Evolutionary conservation across 2,888 invertebrate genomes (phyloP), one percentile per base, ranked within the genome.

Genomic region (Andrena haemorrhoa): DNA sequence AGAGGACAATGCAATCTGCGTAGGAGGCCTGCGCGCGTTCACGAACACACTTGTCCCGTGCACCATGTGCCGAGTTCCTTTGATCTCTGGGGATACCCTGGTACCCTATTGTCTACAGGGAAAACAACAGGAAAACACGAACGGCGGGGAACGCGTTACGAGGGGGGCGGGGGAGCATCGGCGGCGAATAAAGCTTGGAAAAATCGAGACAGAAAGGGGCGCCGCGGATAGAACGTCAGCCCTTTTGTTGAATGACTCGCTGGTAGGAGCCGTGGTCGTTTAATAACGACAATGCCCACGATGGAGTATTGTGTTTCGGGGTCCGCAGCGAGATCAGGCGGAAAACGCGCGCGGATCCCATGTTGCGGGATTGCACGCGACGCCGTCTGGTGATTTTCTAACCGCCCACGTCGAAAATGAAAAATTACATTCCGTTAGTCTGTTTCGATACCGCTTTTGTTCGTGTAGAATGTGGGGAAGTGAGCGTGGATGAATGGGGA

Each of bases 81-180:
- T 88, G 88, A 88, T 88, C 88, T 88, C 51, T 20, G 23, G 63
- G 75, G 47, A 79, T 70, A 75, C 71, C 69, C 51, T 65, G 80
- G 61, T 72, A 23, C 29, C 72, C 69, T 53, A 83, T 83, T 88
- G 81, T 83, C 70, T 51, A 16, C 26, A 29, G 63, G 61, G 68
- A 76, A 85, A 82, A 82, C 79, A 88, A 80, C 78, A 12, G 75
- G 68, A n/a, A 79, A 61, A 61, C 70, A 60, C 47, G 23, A 41
- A n/a, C 41, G 23, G 56, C 23, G 26, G 23, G 51, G 65, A 81
- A 81, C 75, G 84, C 61, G 70, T 53, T 68, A 53, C 47, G 51
- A 66, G 26, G 33, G 26, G 3, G 47, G 8, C 35, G 20, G 5
- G 35, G 23, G 10, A n/a, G 12, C 29, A 41, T 12, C 35, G 33